A percentile compares a stretch with the other conserved stretches of the same genome.
Evolutionary conservation across 1,140 invertebrate genomes (phyloP).

Genomic region (Steinernema feltiae): DNA sequence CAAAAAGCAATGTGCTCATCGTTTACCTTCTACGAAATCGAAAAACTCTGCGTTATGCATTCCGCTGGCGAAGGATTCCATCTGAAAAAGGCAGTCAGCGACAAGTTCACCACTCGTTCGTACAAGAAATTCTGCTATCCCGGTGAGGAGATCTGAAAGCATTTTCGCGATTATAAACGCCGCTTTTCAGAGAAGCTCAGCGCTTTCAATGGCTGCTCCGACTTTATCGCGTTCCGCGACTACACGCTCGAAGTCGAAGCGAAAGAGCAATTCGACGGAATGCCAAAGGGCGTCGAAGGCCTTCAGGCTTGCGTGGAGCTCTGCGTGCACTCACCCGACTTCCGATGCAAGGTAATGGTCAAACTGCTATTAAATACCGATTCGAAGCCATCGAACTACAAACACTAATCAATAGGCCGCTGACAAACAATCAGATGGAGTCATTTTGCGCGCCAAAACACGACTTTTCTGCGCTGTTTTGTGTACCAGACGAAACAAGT

Average conservation of each 20-base stretch:
- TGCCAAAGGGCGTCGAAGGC: conserved; percentile 30
- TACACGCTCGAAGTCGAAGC: conserved; percentile 23
- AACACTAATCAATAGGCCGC: too few relatives aligned
- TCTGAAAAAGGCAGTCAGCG: conserved; percentile 6
- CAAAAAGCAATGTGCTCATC: conserved; percentile 19
- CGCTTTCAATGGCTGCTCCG: conserved; percentile 27
- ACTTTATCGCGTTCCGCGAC: conserved; percentile 34
- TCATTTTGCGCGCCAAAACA: too few relatives aligned
- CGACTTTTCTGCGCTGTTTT: too few relatives aligned
- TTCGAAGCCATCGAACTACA: too few relatives aligned
- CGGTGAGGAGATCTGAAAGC: too few relatives aligned
- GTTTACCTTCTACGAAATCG: conserved; percentile 34
- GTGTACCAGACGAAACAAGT: too few relatives aligned
- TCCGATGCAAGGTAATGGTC: conserved; percentile 25
- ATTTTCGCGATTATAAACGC: too few relatives aligned
- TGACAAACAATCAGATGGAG: too few relatives aligned
- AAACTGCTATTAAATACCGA: too few relatives aligned
- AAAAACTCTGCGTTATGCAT: conserved; percentile 23
- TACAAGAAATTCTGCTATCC: conserved; percentile 35
- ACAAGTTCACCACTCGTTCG: conserved; percentile 29
- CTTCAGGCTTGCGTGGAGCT: conserved; percentile 34
- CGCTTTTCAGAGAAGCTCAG: conserved; percentile 23
- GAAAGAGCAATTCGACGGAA: conserved; percentile 29
- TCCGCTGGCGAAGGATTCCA: conserved; percentile 24
- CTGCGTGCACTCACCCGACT: conserved; percentile 28